These are phyloP conservation scores for Halcyon malimbica DNA, from an alignment of 2,113 vertebrate genomes.

Conservation along the genomic window DNA sequence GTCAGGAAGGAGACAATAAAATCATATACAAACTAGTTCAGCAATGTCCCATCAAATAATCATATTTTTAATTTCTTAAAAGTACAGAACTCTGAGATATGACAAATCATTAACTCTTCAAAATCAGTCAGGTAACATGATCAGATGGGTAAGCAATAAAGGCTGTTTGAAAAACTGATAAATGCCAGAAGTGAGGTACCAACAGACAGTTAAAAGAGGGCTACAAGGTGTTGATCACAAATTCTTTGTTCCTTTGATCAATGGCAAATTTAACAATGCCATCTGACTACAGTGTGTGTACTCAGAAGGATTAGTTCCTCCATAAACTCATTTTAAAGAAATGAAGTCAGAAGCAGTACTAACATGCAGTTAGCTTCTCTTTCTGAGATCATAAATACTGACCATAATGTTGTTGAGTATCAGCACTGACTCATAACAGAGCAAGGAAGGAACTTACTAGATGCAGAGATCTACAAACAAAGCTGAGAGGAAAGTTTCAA, in stretches of 20 bases:
- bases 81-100: not conserved
- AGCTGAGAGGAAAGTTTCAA: not conserved
- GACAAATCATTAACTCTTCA: not conserved
- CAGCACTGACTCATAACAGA: not conserved
- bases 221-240: constrained; percentile 17
- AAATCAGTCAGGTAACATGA: not conserved
- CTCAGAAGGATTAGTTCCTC: constrained; percentile 19
- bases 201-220: constrained; percentile 31
- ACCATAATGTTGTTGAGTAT: not conserved
- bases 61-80: not conserved
- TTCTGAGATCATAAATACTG: constrained; percentile 54
- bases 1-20: not conserved
- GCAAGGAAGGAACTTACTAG: not conserved
- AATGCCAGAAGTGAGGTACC: not conserved
- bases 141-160: constrained; percentile 15
- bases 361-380: constrained; percentile 38
- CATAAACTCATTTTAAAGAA: constrained; percentile 30
- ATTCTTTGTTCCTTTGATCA: constrained; percentile 57
- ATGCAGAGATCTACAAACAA: not conserved
- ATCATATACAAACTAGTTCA: not conserved
- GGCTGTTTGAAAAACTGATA: constrained; percentile 18
- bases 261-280: not conserved
- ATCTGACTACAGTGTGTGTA: not conserved
- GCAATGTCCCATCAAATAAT: not conserved
- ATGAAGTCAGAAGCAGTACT: not conserved